Base-by-base conservation (phyloP, 2,888 invertebrate genomes). In the Crioceris asparagi region DNA sequence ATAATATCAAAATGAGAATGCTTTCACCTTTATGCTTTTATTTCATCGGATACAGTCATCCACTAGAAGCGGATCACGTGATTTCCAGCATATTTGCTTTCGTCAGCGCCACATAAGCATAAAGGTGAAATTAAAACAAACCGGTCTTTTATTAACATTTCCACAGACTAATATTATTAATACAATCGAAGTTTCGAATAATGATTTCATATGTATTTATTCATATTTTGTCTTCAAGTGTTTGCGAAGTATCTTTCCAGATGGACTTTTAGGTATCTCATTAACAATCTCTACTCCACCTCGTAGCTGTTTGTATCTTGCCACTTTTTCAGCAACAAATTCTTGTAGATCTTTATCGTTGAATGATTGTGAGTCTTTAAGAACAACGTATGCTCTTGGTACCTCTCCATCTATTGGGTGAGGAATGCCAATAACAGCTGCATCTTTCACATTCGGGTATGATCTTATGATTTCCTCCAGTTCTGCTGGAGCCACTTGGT, bases 401-500 rank as follows among this genome's bases (percentile, higher is more conserved):
- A 75, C 69, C 62, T 90, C 86, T 4, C 88, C 90, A 21, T 67
- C 68, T 7, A 62, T 59, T 0, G 69, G 62, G 54, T 87, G 76
- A 1, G 79, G 76, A 11, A 84, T 61, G 1, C 88, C 90, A 41
- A 91, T 69, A 0, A 93, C 90, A 0, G 83, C 91, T 0, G 81
- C 85, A 52, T 93, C 92, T 8, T 69, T 60, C 1, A 94, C 71
- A 17, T 71, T 72, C 0, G 84, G 81, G 61, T 85, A 82, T 29
- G 73, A 70, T 40, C 82, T 71, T 2, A 88, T 55, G 3, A 84
- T 53, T 34, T 71, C 77, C 62, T 92, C 92, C 17, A 92, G 60
- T 61, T 92, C 92, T 1, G 91, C 90, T 14, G 92, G 92, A 7
- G 91, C 77, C 5, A 92, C 90, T 75, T 88, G 75, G 52, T 67